Evolutionary conservation across 2,888 invertebrate species (phyloP), one percentile per base, ranked within the genome.

Genomic region (Lasioglossum marginatum): DNA sequence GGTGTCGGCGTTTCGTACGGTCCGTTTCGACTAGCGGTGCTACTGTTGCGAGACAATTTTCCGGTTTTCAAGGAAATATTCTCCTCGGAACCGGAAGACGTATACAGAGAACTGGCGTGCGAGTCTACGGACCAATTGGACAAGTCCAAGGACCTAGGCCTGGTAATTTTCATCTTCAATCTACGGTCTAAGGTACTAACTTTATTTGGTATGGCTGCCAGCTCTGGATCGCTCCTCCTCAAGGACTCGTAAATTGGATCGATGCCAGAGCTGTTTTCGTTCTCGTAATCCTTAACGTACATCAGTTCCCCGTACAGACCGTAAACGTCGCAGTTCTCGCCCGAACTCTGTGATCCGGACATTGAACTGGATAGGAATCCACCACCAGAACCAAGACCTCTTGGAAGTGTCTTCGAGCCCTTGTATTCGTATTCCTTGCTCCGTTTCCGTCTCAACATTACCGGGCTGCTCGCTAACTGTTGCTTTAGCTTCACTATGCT

Each of bases 111-210:
- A 34, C 98, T 98, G 0, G 98, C 97, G 86, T 98, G 96, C 0
- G 98, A 98, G 94, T 98, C 98, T 2, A 98, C 98, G 0, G 98
- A 98, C 98, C 98, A 98, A 94, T 98, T 98, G 4, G 98, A 98
- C 0, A 98, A 95, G 94, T 98, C 98, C 57, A 98, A 95, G 0
- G 98, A 98, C 57, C 98, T 95, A 0, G 98, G 98, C 27, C 98
- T 96, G 23, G 97, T 97, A 1, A 97, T 97, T 91, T 98, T 97
- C 97, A 98, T 97, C 88, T 97, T 96, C 86, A 98, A 95, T 91
- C 98, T 96, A 43, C 98, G 96, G 93, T 98, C 98, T 72, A 98
- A 95, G 0, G 98, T 98, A 93, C 97, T 97, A 5, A 98, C 98
- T 95, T 98, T 97, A 92, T 97, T 97, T 2, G 98, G 98, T 93